A percentile compares a stretch with the other conserved stretches of the same genome.
Conservation (phyloP, 2,797 vertebrate genomes). For the Acropternis orthonyx region DNA sequence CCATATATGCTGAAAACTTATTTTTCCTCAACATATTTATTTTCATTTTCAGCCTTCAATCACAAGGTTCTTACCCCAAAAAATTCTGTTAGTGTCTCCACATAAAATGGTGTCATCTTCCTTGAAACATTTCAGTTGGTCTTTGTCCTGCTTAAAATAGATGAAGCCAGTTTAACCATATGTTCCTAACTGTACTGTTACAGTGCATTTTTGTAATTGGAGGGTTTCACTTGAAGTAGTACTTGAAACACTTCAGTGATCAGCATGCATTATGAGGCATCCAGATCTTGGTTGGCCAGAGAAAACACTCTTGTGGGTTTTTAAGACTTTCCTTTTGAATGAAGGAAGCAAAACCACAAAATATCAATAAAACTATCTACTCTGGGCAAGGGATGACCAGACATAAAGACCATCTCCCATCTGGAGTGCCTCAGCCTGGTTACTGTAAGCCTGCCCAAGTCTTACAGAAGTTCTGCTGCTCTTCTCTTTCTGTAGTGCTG, state of each 20-base stretch:
- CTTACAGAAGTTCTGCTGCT: not conserved
- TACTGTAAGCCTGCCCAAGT: not conserved
- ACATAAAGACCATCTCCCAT: not conserved
- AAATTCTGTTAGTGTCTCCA: not conserved
- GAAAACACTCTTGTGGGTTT: not conserved
- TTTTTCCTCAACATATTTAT: not conserved
- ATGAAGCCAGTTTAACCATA: not conserved
- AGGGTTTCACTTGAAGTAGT: not conserved
- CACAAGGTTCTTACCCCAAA: not conserved
- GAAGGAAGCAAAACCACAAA: not conserved
- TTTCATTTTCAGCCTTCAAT: not conserved
- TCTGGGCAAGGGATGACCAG: not conserved
- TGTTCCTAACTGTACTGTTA: conserved; percentile 30
- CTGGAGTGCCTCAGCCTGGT: not conserved
- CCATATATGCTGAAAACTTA: not conserved
- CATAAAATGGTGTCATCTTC: not conserved
- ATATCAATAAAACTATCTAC: not conserved
- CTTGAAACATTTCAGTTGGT: not conserved
- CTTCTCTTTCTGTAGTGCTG: not conserved
- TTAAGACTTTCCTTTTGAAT: not conserved
- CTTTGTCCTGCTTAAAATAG: conserved; percentile 37
- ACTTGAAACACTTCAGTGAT: conserved; percentile 23
- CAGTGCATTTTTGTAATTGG: conserved; percentile 1
- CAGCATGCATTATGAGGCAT: not conserved
- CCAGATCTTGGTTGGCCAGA: not conserved